Evolutionary conservation across 2,888 invertebrate species (phyloP).

Genomic region (Thereva nobilitata): DNA sequence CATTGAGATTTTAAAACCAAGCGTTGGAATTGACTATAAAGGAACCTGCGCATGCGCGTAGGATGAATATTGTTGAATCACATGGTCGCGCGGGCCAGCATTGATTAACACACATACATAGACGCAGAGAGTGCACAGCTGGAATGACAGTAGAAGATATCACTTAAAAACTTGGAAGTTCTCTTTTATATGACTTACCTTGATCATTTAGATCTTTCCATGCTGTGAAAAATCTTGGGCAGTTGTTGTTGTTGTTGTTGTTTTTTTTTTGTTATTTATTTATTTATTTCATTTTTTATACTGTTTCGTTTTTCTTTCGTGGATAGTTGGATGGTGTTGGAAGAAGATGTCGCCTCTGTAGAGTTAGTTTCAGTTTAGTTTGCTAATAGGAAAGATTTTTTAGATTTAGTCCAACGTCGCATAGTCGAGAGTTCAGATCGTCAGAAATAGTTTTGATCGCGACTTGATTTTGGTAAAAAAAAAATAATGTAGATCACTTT

Average conservation of each 20-base stretch:
- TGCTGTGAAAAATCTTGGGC: constrained; percentile 26
- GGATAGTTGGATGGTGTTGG: background rate
- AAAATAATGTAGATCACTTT: no score
- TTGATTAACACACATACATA: constrained; percentile 26
- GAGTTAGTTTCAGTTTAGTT: constrained; percentile 17
- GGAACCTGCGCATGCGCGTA: constrained; percentile 29
- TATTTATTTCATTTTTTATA: background rate
- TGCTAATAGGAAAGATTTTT: constrained; percentile 21
- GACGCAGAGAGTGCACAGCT: constrained; percentile 5
- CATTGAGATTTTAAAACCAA: background rate
- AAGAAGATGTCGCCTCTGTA: constrained; percentile 29
- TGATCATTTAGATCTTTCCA: constrained; percentile 20
- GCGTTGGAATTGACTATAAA: constrained; percentile 7
- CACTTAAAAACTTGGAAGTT: constrained; percentile 23
- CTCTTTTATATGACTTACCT: constrained; percentile 12
- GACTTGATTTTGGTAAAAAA: no score
- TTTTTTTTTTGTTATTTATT: constrained; percentile 1
- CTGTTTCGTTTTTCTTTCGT: background rate
- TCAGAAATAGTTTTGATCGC: no score
- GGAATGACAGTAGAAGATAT: constrained; percentile 21
- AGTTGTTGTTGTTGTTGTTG: background rate
- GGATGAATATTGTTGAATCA: constrained; percentile 28
- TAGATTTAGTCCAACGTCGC: constrained; percentile 28
- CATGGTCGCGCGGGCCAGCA: constrained; percentile 4
- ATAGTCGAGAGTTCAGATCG: constrained; percentile 24